These are phyloP conservation scores for Crotophaga sulcirostris DNA, from an alignment of 2,113 vertebrate genomes.

Conservation along the genomic window DNA sequence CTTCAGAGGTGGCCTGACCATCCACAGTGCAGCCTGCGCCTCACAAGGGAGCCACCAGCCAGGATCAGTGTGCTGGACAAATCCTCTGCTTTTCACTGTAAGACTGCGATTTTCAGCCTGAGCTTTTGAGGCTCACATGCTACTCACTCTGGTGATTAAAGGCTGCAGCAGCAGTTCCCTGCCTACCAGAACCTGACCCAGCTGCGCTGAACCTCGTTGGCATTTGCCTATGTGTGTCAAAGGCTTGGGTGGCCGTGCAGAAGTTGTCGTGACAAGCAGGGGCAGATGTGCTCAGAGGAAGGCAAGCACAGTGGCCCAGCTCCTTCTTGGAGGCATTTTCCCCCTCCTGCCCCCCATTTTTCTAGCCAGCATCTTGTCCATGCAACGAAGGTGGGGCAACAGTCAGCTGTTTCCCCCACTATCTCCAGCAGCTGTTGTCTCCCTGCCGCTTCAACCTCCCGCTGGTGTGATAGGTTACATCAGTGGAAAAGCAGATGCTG, in stretches of 20 bases:
- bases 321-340: background rate
- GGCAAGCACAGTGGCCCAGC: accelerated
- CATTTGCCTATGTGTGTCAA: accelerated
- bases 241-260: background rate
- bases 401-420: background rate
- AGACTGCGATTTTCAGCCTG: background rate
- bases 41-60: background rate
- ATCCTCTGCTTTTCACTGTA: background rate
- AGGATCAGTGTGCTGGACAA: background rate
- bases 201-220: background rate
- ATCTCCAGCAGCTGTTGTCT: background rate
- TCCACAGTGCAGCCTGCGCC: background rate
- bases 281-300: background rate
- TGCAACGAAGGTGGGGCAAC: background rate
- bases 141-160: background rate
- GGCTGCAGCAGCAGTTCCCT: background rate
- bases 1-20: background rate
- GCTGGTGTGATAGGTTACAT: accelerated
- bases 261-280: background rate
- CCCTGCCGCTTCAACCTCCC: background rate
- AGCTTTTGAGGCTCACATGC: background rate
- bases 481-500: background rate
- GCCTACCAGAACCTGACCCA: background rate
- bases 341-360: background rate
- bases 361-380: background rate